Base-by-base conservation (phyloP, 1,140 invertebrate species). In the Dryas iulia region DNA sequence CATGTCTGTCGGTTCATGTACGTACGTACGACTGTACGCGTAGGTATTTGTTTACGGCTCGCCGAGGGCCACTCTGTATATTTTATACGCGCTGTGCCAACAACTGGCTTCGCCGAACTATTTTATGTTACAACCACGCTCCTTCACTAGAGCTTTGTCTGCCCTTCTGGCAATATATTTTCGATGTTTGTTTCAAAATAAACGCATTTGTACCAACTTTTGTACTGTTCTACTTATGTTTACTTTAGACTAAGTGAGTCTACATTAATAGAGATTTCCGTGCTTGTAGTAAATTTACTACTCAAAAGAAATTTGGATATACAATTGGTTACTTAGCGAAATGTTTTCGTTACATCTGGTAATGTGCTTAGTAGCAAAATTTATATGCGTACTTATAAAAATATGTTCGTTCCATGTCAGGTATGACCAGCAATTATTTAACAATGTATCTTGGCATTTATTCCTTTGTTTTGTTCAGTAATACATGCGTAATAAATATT, bases 21-120 rank as follows among this genome's bases (percentile, higher is more conserved):
- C n/a, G n/a, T n/a, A n/a, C n/a, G n/a, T n/a, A n/a, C 7, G 35
- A 10, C 35, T 21, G 7, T 18, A 18, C 71, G 70, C 72, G 60
- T 70, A 47, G 4, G 66, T 77, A 77, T 83, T 83, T 85, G 78
- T 85, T 82, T 80, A 70, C 70, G 53, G 74, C 67, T 71, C 68
- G 71, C 63, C 57, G 57, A 83, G 80, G 75, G 72, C 81, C 76
- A 47, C 69, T 78, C 31, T 60, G 77, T 84, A 79, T 83, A 82
- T 83, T 82, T 82, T 81, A 84, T 83, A 84, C 70, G 65, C 76
- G 35, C 76, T 78, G 73, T 72, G 66, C 74, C 83, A 84, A 86
- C 83, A 82, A 84, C 81, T 82, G 83, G 75, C 66, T 85, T 82
- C 82, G 66, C 59, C 72, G 84, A 83, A 86, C 65, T 66, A 77